Evolutionary conservation across 2,888 invertebrate species (phyloP), one percentile per base, ranked within the genome.

Genomic region (Sphaerophoria taeniata): DNA sequence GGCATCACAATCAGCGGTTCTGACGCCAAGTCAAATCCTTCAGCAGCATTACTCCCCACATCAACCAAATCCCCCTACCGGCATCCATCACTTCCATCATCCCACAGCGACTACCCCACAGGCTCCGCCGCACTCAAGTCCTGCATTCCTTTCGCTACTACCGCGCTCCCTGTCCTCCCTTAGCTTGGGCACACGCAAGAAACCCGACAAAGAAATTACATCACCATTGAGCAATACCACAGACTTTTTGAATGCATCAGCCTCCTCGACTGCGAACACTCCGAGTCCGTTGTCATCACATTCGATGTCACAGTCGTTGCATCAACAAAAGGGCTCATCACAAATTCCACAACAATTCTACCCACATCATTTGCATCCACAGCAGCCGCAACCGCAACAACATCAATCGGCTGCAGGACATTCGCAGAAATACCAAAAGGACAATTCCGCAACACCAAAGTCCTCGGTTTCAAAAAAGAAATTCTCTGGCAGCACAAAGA

Each of bases 91-190:
- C 61, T 87, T 89, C 71, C 90, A 89, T 77, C 87, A 88, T 65
- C 87, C 79, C 82, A 24, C 24, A 24, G 89, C 89, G 72, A 89
- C 90, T 87, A 89, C 90, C 88, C 90, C 90, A 82, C 90, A 89
- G 77, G 87, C 88, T 73, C 70, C 90, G 88, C 70, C 89, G 78
- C 90, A 90, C 86, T 89, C 90, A 83, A 91, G 91, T 88, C 92
- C 92, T 77, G 92, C 92, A 88, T 92, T 92, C 88, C 90, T 92
- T 33, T 92, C 92, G 76, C 90, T 92, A 71, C 89, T 92, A 87
- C 92, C 92, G 71, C 91, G 92, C 77, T 92, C 92, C 87, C 89
- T 92, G 76, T 92, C 92, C 79, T 92, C 92, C 53, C 87, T 92
- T 53, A 92, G 92, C 88, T 88, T 92, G 89, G 92, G 92, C 73